These are phyloP conservation scores for Gobio gobio DNA, from an alignment of 2,113 vertebrate genomes.

Conservation along the genomic window DNA sequence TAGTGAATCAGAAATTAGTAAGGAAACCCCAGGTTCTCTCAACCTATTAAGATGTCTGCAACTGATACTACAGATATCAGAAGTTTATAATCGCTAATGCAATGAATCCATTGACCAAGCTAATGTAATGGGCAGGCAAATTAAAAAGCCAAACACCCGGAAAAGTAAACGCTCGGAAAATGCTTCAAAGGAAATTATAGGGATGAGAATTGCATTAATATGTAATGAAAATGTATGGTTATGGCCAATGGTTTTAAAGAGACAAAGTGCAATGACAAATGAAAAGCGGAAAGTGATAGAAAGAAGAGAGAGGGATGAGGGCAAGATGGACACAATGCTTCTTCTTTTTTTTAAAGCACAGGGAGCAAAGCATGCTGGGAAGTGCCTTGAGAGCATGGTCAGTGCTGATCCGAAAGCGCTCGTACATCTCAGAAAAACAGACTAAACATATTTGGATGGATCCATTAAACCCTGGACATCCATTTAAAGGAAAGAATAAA, in stretches of 20 bases:
- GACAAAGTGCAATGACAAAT: not conserved
- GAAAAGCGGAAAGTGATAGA: not conserved
- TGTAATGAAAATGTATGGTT: not conserved
- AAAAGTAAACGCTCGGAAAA: conserved; percentile 16
- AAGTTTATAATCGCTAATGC: conserved; percentile 9
- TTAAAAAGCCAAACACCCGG: conserved; percentile 12
- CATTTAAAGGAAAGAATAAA: not conserved
- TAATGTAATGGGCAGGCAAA: conserved; percentile 14
- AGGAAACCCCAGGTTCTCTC: not conserved
- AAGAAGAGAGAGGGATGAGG: conserved; percentile 29
- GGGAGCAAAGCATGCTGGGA: conserved; percentile 65
- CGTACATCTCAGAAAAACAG: not conserved
- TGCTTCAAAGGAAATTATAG: not conserved
- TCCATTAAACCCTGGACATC: not conserved
- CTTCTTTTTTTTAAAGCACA: conserved; percentile 54
- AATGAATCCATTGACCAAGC: conserved; percentile 30
- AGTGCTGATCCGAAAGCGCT: conserved; percentile 31
- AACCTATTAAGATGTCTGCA: not conserved
- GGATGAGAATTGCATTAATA: conserved; percentile 6
- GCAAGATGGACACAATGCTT: conserved; percentile 52
- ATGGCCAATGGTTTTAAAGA: conserved; percentile 8
- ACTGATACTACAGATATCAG: not conserved
- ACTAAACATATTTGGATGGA: conserved; percentile 40
- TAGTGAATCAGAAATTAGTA: not conserved
- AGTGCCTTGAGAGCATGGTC: conserved; percentile 53